Percentiles rank a stretch among this genome's conserved stretches.
Evolutionary conservation across 2,888 invertebrate species (phyloP).

Genomic region (Listrodromus nycthemerus): DNA sequence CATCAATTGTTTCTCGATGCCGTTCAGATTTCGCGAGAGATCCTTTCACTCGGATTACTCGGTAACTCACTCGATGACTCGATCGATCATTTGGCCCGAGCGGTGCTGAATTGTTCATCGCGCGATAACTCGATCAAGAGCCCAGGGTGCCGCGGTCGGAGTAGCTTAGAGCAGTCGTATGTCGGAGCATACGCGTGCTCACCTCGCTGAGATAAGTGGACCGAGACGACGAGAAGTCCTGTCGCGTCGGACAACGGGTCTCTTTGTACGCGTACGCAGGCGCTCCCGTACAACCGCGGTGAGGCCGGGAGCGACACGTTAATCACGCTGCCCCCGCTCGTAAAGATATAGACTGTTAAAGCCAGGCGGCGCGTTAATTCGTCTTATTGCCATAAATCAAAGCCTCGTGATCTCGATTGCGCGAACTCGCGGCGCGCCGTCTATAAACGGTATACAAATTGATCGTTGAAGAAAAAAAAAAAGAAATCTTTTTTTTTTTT

Average conservation of each 20-base stretch:
- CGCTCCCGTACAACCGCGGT: slow-evolving; percentile 30
- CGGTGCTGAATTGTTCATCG: slow-evolving; percentile 10
- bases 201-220: slow-evolving; percentile 76
- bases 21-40: slow-evolving; percentile 21
- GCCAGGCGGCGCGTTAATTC: slow-evolving; percentile 54
- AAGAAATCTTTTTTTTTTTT: background rate
- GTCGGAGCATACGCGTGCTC: slow-evolving; percentile 61
- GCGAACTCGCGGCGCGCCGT: slow-evolving; percentile 5
- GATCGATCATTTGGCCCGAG: slow-evolving; percentile 18
- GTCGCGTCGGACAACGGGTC: slow-evolving; percentile 42
- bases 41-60: slow-evolving; percentile 53
- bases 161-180: slow-evolving; percentile 15
- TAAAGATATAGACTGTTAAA: slow-evolving; percentile 32
- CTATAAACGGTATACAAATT: slow-evolving; percentile 29
- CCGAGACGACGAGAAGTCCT: slow-evolving; percentile 73
- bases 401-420: slow-evolving; percentile 39
- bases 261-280: slow-evolving; percentile 46
- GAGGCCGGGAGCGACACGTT: slow-evolving; percentile 59
- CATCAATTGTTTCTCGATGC: slow-evolving; percentile 10
- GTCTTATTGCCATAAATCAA: slow-evolving; percentile 55
- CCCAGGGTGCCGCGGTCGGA: slow-evolving; percentile 22
- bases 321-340: slow-evolving; percentile 45
- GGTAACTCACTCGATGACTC: slow-evolving; percentile 43
- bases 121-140: slow-evolving; percentile 30
- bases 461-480: slow-evolving; percentile 16